Evolutionary conservation across 35 echinoderm and acorn worm species (phyloP), one percentile per base, ranked within the genome.

Genomic region (Patiria miniata): DNA sequence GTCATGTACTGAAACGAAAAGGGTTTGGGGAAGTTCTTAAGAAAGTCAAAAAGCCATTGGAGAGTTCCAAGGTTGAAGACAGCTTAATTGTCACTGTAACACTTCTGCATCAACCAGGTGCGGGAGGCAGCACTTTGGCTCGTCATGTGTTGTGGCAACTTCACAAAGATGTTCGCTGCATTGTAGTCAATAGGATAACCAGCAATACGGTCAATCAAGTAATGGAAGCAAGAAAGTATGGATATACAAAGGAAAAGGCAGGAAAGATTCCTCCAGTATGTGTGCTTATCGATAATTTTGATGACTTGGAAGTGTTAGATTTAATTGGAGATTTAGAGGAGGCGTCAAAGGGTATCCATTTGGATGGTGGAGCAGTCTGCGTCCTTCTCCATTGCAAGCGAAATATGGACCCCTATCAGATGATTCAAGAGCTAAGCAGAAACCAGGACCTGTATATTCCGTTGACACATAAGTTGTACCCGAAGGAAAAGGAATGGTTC

Each of bases 91-190:
- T 83, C 22, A 87, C 91, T 26, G 39, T 83, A 26, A 87, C 91
- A 29, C 26, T 93, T 23, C 87, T 68, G 39, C 91, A 93, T 83
- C 77, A 93, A 87, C 59, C 91, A 36, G 91, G 91, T 39, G 36
- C 81, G 52, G 86, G 86, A 47, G 91, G 86, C 16, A 93, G 77
- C 21, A 93, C 91, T 1, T 47, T 93, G 37, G 81, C 61, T 40
- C 88, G 81, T 17, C 87, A 93, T 57, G n/a, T 89, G 19, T 54
- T 93, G 29, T 93, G 91, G 91, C 81, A 93, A 7, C 84, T 93
- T 15, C 91, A 88, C 76, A 42, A 33, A 42, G 23, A 51, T 17
- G 61, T 89, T 55, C 78, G 91, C 39, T 93, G 91, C 84, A 30
- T 83, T 18, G 40, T 93, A 73, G 80, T 93, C 8, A 85, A 89